A percentile compares a stretch with the other conserved stretches of the same genome.
These are phyloP conservation scores for Conger conger DNA, from an alignment of 2,113 vertebrate species.

Conservation along the genomic window DNA sequence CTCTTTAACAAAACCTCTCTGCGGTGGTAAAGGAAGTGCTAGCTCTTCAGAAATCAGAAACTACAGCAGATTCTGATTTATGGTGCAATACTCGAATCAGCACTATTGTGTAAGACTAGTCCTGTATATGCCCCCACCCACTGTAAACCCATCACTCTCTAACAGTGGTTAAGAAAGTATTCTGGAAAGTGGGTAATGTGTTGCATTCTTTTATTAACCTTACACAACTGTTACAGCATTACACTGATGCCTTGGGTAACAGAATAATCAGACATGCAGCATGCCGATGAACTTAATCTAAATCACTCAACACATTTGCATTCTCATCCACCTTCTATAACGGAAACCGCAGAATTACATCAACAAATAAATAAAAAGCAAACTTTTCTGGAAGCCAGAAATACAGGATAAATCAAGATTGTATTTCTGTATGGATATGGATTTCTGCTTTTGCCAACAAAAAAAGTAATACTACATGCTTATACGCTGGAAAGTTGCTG, in stretches of 20 bases:
- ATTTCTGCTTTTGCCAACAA: constrained; percentile 3
- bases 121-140: too few relatives aligned
- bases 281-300: constrained; percentile 20
- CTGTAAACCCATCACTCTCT: not conserved
- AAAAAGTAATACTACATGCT: constrained; percentile 20
- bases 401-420: not conserved
- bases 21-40: too few relatives aligned
- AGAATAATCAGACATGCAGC: constrained; percentile 27
- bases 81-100: too few relatives aligned
- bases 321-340: constrained; percentile 19
- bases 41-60: too few relatives aligned
- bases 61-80: too few relatives aligned
- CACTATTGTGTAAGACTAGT: too few relatives aligned
- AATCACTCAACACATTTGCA: constrained; percentile 14
- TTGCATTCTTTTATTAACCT: constrained; percentile 26
- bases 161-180: not conserved
- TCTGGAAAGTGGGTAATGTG: constrained; percentile 4
- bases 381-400: constrained; percentile 6
- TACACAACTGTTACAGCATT: constrained; percentile 25
- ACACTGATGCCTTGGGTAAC: constrained; percentile 11
- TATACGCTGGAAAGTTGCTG: not conserved
- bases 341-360: constrained; percentile 12
- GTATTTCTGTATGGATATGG: not conserved
- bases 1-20: too few relatives aligned
- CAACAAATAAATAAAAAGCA: constrained; percentile 6